Conservation (phyloP, 2,888 invertebrate species). For the Drosophila atroscutellata region DNA sequence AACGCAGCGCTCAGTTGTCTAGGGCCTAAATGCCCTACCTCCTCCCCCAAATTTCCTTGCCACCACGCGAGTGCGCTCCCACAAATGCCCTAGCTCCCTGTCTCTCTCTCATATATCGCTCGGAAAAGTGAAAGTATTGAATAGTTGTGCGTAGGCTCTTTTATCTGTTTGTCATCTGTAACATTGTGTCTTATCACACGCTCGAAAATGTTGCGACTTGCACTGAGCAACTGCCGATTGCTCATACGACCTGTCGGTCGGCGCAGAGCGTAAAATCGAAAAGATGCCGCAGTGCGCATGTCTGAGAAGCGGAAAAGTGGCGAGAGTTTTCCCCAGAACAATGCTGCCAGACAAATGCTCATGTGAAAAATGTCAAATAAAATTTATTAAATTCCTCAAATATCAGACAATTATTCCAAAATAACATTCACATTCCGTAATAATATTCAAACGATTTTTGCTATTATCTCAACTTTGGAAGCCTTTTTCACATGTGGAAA, state of each 20-base stretch:
- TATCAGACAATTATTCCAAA: not conserved
- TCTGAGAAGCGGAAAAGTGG: not conserved
- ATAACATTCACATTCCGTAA: not conserved
- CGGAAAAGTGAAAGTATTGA: slow-evolving; percentile 60
- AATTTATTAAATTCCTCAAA: not conserved
- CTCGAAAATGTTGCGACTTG: slow-evolving; percentile 73
- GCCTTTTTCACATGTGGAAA: not conserved
- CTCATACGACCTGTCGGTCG: slow-evolving; percentile 75
- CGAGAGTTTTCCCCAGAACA: slow-evolving; percentile 58
- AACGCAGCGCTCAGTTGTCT: slow-evolving; percentile 70
- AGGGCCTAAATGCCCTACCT: slow-evolving; percentile 46
- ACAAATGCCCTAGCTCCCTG: not conserved
- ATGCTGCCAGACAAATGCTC: slow-evolving; percentile 65
- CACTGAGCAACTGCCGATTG: slow-evolving; percentile 29
- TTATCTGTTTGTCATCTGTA: slow-evolving; percentile 28
- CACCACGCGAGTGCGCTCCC: slow-evolving; percentile 23
- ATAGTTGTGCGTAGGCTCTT: slow-evolving; percentile 50
- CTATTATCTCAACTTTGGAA: not conserved
- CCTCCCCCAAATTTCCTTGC: slow-evolving; percentile 35
- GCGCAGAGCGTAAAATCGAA: slow-evolving; percentile 31
- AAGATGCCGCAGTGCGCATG: slow-evolving; percentile 28
- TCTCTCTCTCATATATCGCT: not conserved
- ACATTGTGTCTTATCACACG: slow-evolving; percentile 68
- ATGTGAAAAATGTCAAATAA: slow-evolving; percentile 17
- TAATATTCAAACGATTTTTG: not conserved